phyloP scores from a whole-genome alignment of 1,140 invertebrate species.

The Drosophila arizonae region DNA sequence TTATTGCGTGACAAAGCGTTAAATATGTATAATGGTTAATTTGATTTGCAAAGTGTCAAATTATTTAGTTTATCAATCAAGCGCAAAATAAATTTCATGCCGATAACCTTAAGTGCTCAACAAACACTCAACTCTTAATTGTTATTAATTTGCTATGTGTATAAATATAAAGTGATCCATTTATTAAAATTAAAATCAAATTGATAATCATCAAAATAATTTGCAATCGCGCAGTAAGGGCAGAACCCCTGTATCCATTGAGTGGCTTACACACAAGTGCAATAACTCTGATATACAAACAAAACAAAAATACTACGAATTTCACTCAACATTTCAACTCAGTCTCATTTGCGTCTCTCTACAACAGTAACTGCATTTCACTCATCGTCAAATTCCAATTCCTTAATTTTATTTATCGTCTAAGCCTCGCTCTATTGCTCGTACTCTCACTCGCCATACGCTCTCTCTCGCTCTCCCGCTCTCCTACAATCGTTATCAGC shows the following conservation, averaged over 20 bases:
- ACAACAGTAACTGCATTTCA: constrained; percentile 6
- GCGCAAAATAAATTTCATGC: too few relatives aligned
- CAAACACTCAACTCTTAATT: too few relatives aligned
- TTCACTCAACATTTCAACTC: constrained; percentile 17
- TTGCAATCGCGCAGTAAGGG: neutral
- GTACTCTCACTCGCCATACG: constrained; percentile 5
- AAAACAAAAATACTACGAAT: constrained; percentile 18
- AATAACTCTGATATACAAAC: neutral
- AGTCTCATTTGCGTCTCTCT: constrained; percentile 31
- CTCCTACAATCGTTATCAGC: constrained; percentile 36
- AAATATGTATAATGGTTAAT: too few relatives aligned
- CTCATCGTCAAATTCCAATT: constrained; percentile 15
- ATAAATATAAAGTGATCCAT: too few relatives aligned
- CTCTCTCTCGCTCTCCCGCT: constrained; percentile 13
- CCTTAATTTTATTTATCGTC: constrained; percentile 12
- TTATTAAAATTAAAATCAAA: neutral
- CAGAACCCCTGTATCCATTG: neutral
- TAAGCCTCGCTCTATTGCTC: constrained; percentile 37
- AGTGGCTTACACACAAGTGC: neutral
- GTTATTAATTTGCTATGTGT: too few relatives aligned
- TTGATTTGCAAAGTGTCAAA: too few relatives aligned
- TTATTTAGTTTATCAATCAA: too few relatives aligned
- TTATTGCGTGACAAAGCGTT: too few relatives aligned
- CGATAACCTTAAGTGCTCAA: too few relatives aligned
- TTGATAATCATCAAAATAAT: neutral